Evolutionary conservation across 2,888 invertebrate species (phyloP).

Genomic region (Leucania comma): DNA sequence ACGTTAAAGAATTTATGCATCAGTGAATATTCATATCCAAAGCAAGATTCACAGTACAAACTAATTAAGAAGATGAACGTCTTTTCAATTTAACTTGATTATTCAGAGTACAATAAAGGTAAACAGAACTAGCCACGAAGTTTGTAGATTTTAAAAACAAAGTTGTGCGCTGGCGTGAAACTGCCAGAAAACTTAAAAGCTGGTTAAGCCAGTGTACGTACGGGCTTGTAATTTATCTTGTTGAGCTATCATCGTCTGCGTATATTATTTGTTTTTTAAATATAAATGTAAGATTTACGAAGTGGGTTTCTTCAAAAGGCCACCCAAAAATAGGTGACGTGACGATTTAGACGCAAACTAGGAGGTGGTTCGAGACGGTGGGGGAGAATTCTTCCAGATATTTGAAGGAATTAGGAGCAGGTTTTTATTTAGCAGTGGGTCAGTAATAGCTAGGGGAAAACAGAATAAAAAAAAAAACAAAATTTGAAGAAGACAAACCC

Average conservation of each 20-base stretch:
- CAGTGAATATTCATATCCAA: constrained; percentile 1
- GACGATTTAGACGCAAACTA: no score
- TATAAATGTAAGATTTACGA: no score
- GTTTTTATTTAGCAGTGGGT: no score
- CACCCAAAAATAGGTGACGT: no score
- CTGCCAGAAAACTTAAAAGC: constrained; percentile 77
- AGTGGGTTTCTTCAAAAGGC: no score
- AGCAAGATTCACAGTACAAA: constrained; percentile 16
- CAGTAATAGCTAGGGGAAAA: no score
- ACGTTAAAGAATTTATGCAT: not conserved
- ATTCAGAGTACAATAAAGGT: constrained; percentile 62
- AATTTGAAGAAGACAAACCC: no score
- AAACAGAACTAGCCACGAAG: constrained; percentile 71
- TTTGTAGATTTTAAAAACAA: constrained; percentile 79
- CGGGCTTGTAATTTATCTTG: constrained; percentile 53
- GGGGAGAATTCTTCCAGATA: no score
- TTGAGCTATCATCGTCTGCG: not conserved
- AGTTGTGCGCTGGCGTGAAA: constrained; percentile 76
- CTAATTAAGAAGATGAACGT: constrained; percentile 40
- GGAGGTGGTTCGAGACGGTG: no score
- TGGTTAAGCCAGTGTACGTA: constrained; percentile 69
- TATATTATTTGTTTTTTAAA: no score
- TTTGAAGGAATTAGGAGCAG: no score
- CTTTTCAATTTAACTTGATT: constrained; percentile 58
- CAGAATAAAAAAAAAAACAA: no score